phyloP scores from a whole-genome alignment of 2,888 invertebrate species.

The Petrolisthes cinctipes region DNA sequence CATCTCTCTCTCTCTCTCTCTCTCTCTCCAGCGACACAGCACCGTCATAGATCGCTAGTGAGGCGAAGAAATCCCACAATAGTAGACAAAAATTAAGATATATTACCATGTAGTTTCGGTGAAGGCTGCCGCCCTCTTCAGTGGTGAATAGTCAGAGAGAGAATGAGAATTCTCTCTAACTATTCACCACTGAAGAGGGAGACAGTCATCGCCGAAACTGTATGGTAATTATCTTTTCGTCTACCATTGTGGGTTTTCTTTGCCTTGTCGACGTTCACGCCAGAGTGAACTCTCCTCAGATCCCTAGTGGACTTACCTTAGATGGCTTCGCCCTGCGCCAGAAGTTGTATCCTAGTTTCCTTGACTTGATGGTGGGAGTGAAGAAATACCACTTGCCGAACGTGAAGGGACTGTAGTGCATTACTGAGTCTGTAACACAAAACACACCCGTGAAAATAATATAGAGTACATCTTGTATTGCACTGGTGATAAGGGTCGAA shows the following conservation, averaged over 20 bases:
- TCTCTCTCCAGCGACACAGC: not conserved
- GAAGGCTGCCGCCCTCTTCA: not conserved
- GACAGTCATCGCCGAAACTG: too few relatives aligned
- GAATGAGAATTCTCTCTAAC: not conserved
- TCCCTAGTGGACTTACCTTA: slow-evolving; percentile 28
- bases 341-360: slow-evolving; percentile 45
- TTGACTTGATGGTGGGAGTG: slow-evolving; percentile 56
- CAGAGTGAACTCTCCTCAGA: too few relatives aligned
- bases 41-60: not conserved
- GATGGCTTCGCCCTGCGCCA: slow-evolving; percentile 44
- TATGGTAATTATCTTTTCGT: too few relatives aligned
- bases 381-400: slow-evolving; percentile 55
- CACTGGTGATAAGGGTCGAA: too few relatives aligned
- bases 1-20: not conserved
- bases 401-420: slow-evolving; percentile 62
- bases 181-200: too few relatives aligned
- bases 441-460: too few relatives aligned
- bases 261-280: too few relatives aligned
- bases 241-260: too few relatives aligned
- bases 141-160: not conserved
- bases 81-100: not conserved
- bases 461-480: too few relatives aligned
- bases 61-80: not conserved
- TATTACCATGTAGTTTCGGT: too few relatives aligned
- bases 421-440: slow-evolving; percentile 51